Base-by-base conservation (phyloP, 2,888 invertebrate genomes). In the Alviniconcha strummeri region DNA sequence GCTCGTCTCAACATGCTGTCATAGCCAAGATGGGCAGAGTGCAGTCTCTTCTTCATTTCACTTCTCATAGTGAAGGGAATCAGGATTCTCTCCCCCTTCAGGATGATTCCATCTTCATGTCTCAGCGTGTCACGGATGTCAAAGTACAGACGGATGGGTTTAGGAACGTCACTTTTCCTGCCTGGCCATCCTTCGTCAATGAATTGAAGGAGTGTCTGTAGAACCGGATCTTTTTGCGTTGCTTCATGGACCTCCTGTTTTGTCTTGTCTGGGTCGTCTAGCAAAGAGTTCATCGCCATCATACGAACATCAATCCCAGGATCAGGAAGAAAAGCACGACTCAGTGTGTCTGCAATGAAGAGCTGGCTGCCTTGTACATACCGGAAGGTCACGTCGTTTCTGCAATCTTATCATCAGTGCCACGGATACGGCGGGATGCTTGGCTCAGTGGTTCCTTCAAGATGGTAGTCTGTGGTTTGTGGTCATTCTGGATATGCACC, bases 1-100 rank as follows among this genome's bases (percentile, higher is more conserved):
- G 86, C 82, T 54, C 85, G 11, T 54, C 82, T 6, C 15, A 84
- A n/a, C 86, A 86, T 84, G 74, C 85, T 84, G 52, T 84, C 83
- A 60, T 75, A 74, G n/a, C 78, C 83, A 13, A 86, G 81, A 69
- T 86, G 85, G 13, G 84, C 79, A 6, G 80, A 74, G 60, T 86
- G 86, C 19, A 86, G 36, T 54, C 80, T 75, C 55, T 80, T 75
- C 36, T 75, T 83, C 76, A 86, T 83, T 55, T 84, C 78, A 0
- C 19, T 36, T 76, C 84, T n/a, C 54, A 84, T 54, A 8, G 67
- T 11, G 0, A 9, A 5, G n/a, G 86, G 85, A 15, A 86, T 74
- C 9, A 86, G 54, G 15, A 84, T 77, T 57, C 57, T 19, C 54
- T 84, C 85, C 4, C 86, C 85, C 57, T 84, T 85, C 57, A 82